phyloP scores from a whole-genome alignment of 2,888 invertebrate species.

The Drosophila conformis region DNA sequence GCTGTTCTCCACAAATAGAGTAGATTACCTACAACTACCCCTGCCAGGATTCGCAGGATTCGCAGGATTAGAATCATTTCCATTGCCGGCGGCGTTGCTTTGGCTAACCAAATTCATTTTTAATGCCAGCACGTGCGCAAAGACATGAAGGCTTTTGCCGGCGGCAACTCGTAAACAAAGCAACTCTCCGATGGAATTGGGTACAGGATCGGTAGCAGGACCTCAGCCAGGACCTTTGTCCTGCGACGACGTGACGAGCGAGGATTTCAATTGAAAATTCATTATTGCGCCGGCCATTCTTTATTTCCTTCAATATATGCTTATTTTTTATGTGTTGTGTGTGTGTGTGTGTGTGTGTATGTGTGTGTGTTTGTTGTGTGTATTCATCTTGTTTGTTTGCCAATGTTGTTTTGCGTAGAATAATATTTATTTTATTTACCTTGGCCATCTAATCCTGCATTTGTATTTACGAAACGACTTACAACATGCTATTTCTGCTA shows the following conservation, averaged over 20 bases:
- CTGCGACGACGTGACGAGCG: constrained; percentile 16
- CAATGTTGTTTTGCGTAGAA: constrained; percentile 46
- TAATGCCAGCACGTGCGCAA: constrained; percentile 65
- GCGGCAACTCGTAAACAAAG: constrained; percentile 64
- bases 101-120: constrained; percentile 66
- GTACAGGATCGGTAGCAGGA: background rate
- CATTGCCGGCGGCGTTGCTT: constrained; percentile 32
- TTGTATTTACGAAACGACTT: constrained; percentile 7
- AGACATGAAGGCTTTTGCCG: constrained; percentile 58
- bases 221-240: constrained; percentile 13
- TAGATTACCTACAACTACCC: constrained; percentile 22
- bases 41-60: background rate
- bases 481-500: constrained; percentile 8
- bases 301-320: constrained; percentile 5
- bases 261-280: constrained; percentile 56
- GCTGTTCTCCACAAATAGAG: constrained; percentile 21
- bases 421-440: constrained; percentile 68
- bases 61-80: constrained; percentile 31
- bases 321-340: constrained; percentile 29
- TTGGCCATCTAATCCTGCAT: constrained; percentile 24
- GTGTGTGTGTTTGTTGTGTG: constrained; percentile 16
- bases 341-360: constrained; percentile 14
- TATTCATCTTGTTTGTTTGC: constrained; percentile 36
- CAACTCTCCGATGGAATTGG: constrained; percentile 46
- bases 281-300: constrained; percentile 40